phyloP scores from a whole-genome alignment of 2,888 invertebrate genomes.

The Deroplatys truncata region DNA sequence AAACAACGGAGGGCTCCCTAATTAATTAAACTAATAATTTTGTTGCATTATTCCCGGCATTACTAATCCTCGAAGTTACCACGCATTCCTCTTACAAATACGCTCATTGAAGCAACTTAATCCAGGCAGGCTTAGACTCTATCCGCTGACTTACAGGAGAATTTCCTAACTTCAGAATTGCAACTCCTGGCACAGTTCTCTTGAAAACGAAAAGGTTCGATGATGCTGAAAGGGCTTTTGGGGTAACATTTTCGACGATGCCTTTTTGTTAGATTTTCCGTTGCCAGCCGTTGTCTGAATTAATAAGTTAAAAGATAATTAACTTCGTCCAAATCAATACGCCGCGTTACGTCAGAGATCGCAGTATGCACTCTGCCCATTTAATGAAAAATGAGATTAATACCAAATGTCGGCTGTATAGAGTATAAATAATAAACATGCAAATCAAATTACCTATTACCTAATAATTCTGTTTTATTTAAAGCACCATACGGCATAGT shows the following conservation, averaged over 20 bases:
- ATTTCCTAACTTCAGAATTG: not conserved
- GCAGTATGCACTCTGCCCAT: not conserved
- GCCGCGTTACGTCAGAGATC: not conserved
- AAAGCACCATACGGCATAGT: not conserved
- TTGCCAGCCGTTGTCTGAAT: not conserved
- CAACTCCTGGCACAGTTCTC: not conserved
- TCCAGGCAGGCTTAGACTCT: not conserved
- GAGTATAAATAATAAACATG: not conserved
- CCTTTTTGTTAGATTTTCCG: not conserved
- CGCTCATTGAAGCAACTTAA: not conserved
- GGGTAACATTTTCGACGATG: not conserved
- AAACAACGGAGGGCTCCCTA: too few relatives aligned
- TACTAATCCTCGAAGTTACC: not conserved
- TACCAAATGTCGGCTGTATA: not conserved
- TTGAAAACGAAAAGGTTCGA: not conserved
- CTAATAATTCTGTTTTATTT: not conserved
- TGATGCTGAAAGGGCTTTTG: not conserved
- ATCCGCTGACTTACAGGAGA: not conserved
- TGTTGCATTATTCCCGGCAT: not conserved
- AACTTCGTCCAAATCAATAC: not conserved
- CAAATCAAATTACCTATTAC: not conserved
- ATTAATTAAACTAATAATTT: not conserved
- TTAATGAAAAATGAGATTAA: not conserved
- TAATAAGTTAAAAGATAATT: not conserved
- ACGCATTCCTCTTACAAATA: not conserved